A percentile compares a stretch with the other conserved stretches of the same genome.
Conservation (phyloP, 2,888 invertebrate species). For the Hyposoter didymator region DNA sequence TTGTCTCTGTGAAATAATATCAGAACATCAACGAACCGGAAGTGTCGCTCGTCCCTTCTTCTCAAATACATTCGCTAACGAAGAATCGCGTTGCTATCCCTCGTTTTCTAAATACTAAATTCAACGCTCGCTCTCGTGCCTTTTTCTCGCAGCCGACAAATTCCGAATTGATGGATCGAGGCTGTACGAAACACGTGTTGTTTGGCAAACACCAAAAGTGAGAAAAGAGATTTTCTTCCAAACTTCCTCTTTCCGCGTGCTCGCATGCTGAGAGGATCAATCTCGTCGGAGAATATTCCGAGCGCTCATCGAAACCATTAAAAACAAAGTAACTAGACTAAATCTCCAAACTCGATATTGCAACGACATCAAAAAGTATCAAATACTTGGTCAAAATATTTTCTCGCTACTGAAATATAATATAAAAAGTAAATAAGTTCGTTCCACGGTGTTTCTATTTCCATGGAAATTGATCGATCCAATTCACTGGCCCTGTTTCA, state of each 20-base stretch:
- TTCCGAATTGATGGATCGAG: slow-evolving; percentile 15
- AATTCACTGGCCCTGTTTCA: not conserved
- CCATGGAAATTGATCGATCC: not conserved
- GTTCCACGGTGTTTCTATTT: not conserved
- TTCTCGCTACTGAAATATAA: not conserved
- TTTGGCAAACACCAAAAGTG: slow-evolving; percentile 59
- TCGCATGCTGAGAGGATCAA: slow-evolving; percentile 41
- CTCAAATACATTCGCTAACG: not conserved
- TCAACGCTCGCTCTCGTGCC: not conserved
- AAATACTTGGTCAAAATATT: not conserved
- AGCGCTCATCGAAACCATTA: not conserved
- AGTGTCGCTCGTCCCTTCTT: slow-evolving; percentile 21
- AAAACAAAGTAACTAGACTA: not conserved
- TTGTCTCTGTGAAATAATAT: not conserved
- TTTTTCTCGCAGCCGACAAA: not conserved
- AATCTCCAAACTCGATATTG: not conserved
- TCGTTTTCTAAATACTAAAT: slow-evolving; percentile 16
- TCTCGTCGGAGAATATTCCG: slow-evolving; percentile 28
- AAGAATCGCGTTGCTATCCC: slow-evolving; percentile 5
- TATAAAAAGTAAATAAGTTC: not conserved
- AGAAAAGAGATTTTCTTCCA: slow-evolving; percentile 13
- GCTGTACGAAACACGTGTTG: slow-evolving; percentile 32
- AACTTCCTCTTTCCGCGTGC: not conserved
- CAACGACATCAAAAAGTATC: not conserved
- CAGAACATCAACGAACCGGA: slow-evolving; percentile 23